phyloP scores from a whole-genome alignment of 1,140 invertebrate species.

The Mycetomoellerius zeteki region DNA sequence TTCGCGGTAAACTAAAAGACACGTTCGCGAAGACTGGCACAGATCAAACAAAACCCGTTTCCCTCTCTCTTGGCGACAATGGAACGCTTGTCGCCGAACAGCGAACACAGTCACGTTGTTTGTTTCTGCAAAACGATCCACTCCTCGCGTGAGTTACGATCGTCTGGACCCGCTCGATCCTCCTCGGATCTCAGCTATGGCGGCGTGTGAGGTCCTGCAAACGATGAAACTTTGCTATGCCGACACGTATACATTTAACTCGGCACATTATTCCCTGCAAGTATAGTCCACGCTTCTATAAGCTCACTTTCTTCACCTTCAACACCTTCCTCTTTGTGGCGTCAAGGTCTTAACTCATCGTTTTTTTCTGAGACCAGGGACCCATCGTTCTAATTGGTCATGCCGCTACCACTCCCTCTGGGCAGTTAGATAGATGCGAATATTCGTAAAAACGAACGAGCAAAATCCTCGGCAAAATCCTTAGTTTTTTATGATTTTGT shows the following conservation, averaged over 20 bases:
- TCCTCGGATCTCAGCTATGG: constrained; percentile 31
- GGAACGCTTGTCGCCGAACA: constrained; percentile 57
- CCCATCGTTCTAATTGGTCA: constrained; percentile 43
- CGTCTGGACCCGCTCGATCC: constrained; percentile 70
- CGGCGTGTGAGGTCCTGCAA: constrained; percentile 70
- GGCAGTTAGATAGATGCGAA: constrained; percentile 27
- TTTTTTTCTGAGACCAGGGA: constrained; percentile 4
- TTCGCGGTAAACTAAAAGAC: constrained; percentile 67
- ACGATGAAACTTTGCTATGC: constrained; percentile 44
- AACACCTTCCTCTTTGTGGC: constrained; percentile 25
- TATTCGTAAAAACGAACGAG: constrained; percentile 46
- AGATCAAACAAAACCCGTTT: constrained; percentile 74
- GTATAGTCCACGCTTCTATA: constrained; percentile 39
- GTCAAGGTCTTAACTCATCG: constrained; percentile 9
- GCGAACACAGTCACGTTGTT: constrained; percentile 70
- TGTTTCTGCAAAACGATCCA: constrained; percentile 78
- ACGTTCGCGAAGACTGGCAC: constrained; percentile 65
- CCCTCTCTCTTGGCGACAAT: constrained; percentile 37
- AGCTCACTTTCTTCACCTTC: constrained; percentile 49
- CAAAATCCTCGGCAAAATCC: neutral
- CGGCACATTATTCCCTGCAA: constrained; percentile 68
- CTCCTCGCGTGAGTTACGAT: constrained; percentile 78
- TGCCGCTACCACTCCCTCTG: constrained; percentile 22
- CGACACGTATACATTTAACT: constrained; percentile 27
- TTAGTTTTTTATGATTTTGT: constrained; percentile 17